Conservation (phyloP, 1,140 invertebrate species). For the Zaprionus capensis region DNA sequence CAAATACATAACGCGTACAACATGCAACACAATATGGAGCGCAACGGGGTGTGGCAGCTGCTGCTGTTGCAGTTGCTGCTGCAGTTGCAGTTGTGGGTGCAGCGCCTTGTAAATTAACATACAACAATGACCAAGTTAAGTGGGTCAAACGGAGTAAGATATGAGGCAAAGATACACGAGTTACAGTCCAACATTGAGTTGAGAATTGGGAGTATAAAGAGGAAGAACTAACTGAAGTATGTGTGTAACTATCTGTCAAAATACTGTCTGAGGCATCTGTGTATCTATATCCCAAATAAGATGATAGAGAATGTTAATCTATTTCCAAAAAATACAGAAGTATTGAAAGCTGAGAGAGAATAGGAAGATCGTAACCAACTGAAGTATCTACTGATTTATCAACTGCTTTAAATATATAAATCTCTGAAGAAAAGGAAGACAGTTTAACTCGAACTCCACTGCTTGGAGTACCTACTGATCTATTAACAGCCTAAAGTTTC, state of each 20-base stretch:
- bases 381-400: too few species aligned
- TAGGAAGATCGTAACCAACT: too few species aligned
- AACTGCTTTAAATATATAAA: too few species aligned
- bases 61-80: slow-evolving; percentile 12
- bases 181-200: neutral
- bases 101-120: slow-evolving; percentile 77
- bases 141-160: slow-evolving; percentile 61
- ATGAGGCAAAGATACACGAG: neutral
- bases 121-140: slow-evolving; percentile 67
- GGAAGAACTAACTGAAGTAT: neutral
- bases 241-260: neutral
- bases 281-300: neutral
- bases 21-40: slow-evolving; percentile 11
- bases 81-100: slow-evolving; percentile 49
- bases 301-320: too few species aligned
- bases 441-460: too few species aligned
- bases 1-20: slow-evolving; percentile 49
- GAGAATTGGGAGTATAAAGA: neutral
- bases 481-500: too few species aligned
- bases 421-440: too few species aligned
- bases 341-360: too few species aligned
- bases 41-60: slow-evolving; percentile 48
- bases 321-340: too few species aligned
- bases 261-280: neutral
- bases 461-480: too few species aligned